phyloP scores from a whole-genome alignment of 2,797 vertebrate species.

The Hydrophis major region DNA sequence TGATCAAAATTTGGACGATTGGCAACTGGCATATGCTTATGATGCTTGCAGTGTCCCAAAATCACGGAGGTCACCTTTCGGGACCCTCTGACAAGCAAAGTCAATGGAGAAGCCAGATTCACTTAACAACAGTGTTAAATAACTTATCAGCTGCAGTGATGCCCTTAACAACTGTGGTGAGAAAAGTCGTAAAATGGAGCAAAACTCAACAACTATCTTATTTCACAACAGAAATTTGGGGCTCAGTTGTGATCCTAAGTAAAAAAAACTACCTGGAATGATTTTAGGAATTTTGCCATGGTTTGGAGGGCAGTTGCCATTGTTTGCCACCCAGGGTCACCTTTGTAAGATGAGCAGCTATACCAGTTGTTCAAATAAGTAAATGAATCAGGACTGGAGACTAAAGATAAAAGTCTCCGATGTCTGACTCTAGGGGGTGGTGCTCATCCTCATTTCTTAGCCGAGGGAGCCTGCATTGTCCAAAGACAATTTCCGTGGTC shows the following conservation, averaged over 20 bases:
- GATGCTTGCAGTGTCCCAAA: background rate
- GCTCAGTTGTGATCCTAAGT: too few species aligned
- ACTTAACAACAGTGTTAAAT: background rate
- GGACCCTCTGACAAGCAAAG: background rate
- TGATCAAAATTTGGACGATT: background rate
- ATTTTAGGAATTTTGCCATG: background rate
- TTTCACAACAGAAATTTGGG: too few species aligned
- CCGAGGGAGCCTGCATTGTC: background rate
- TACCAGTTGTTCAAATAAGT: background rate
- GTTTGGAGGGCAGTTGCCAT: background rate
- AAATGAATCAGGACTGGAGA: background rate
- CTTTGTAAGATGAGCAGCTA: background rate
- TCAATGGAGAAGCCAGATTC: background rate
- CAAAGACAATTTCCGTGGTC: background rate
- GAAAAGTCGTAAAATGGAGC: too few species aligned
- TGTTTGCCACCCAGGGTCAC: background rate
- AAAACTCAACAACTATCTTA: too few species aligned
- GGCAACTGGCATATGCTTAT: background rate
- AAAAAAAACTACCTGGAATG: background rate
- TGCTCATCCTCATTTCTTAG: background rate
- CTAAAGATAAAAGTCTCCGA: background rate
- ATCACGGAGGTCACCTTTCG: background rate
- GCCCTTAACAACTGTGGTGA: too few species aligned
- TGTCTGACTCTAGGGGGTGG: background rate
- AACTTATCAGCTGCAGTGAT: too few species aligned